phyloP scores from a whole-genome alignment of 2,797 vertebrate genomes.

The Taeniopygia guttata region DNA sequence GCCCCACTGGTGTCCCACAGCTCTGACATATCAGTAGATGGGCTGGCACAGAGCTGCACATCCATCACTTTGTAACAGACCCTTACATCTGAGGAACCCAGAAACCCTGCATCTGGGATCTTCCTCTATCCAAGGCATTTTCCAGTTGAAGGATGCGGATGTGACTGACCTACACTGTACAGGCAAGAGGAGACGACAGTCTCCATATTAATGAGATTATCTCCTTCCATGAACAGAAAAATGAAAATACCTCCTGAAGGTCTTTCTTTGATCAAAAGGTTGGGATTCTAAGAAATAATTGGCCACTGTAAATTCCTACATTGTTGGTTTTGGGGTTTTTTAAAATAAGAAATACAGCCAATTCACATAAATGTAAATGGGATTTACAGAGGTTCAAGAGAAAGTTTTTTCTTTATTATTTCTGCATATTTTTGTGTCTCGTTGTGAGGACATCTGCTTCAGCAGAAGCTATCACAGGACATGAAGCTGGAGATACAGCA shows the following conservation, averaged over 20 bases:
- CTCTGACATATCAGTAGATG: rapidly evolving
- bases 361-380: not conserved
- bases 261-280: not conserved
- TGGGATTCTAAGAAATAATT: not conserved
- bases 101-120: not conserved
- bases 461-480: not conserved
- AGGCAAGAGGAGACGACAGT: not conserved
- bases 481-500: not conserved
- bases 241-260: not conserved
- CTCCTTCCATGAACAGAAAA: not conserved
- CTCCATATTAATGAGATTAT: not conserved
- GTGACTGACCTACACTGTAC: not conserved
- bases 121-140: not conserved
- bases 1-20: not conserved
- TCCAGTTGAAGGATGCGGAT: not conserved
- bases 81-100: rapidly evolving
- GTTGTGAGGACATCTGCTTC: not conserved
- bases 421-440: not conserved
- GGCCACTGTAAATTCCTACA: not conserved
- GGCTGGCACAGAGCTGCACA: not conserved
- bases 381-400: not conserved
- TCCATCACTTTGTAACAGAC: rapidly evolving
- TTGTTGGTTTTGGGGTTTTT: not conserved
- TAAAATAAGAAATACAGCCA: not conserved
- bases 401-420: not conserved